Base-by-base conservation (phyloP, 2,888 invertebrate species). In the Noctuana brunneofusca region DNA sequence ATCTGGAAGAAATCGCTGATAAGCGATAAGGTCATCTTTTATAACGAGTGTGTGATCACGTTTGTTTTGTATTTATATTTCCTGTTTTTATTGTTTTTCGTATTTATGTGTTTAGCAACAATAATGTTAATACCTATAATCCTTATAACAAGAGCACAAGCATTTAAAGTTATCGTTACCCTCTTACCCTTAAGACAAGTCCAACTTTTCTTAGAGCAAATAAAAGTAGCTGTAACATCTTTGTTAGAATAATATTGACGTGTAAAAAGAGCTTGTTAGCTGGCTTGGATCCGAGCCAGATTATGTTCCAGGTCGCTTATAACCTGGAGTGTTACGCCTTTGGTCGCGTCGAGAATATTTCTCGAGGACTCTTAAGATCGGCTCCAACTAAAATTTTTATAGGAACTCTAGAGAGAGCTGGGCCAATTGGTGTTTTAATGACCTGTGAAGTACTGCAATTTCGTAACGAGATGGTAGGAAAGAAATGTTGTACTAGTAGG, bases 291-390 rank as follows among this genome's bases (percentile, higher is more conserved):
- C 49, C 14, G 30, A 49, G 62, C 62, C 55, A 55, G 62, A 62
- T 62, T 62, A 62, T 62, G 55, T 55, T 62, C 49, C 32, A 54
- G 62, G 62, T 43, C 50, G 49, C 53, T 62, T 62, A 62, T 58
- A 59, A 59, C 55, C 62, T 54, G 60, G 46, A 62, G 62, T 63
- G 62, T 56, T 63, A 56, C 60, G 59, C 59, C 52, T 53, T 60
- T 60, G 60, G 54, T 18, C 60, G 54, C 48, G 54, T 54, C 54
- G 60, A 54, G 60, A 60, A 54, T 38, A 54, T 60, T 59, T 60
- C 46, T 54, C 54, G 60, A 60, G 60, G 54, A 48, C 60, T 48
- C 54, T 60, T 48, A 43, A 48, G 48, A 60, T 54, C 53, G 59
- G 46, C 52, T 59, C 60, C 60, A 60, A 60, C 60, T 60, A 54